These are phyloP conservation scores for Corynorhinus townsendii DNA, from an alignment of 2,113 vertebrate species.

Conservation along the genomic window DNA sequence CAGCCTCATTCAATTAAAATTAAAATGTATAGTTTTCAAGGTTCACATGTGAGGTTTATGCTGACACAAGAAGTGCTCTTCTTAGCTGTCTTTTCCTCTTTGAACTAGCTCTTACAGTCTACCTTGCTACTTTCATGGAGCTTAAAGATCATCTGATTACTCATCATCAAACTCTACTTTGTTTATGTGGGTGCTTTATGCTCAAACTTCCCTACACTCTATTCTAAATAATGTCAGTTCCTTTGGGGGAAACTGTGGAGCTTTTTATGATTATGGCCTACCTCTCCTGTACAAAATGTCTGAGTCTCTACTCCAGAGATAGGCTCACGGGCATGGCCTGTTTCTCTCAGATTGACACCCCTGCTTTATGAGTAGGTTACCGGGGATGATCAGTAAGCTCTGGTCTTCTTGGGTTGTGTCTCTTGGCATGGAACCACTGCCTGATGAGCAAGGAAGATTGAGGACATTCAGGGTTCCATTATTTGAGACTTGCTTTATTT, in stretches of 20 bases:
- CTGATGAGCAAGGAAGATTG: not conserved
- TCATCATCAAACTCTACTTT: not conserved
- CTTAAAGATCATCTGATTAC: not conserved
- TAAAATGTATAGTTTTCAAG: not conserved
- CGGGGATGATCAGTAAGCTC: not conserved
- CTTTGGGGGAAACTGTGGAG: not conserved
- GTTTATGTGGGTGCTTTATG: not conserved
- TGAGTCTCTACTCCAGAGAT: not conserved
- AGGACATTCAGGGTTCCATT: not conserved
- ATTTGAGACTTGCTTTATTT: not conserved
- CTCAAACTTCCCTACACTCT: not conserved
- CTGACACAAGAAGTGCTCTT: not conserved
- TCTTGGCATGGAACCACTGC: not conserved
- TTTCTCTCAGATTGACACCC: not conserved
- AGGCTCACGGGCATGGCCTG: fast-evolving
- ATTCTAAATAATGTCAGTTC: not conserved
- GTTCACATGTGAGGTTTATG: not conserved
- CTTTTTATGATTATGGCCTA: not conserved
- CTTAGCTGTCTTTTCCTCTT: not conserved
- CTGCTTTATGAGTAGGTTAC: not conserved
- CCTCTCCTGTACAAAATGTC: not conserved
- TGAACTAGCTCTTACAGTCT: not conserved
- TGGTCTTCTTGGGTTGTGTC: not conserved
- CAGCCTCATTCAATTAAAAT: not conserved
- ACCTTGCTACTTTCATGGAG: not conserved